Percentiles rank a stretch among this genome's conserved stretches.
phyloP scores from a whole-genome alignment of 2,888 invertebrate genomes.

The Melipona beecheii region DNA sequence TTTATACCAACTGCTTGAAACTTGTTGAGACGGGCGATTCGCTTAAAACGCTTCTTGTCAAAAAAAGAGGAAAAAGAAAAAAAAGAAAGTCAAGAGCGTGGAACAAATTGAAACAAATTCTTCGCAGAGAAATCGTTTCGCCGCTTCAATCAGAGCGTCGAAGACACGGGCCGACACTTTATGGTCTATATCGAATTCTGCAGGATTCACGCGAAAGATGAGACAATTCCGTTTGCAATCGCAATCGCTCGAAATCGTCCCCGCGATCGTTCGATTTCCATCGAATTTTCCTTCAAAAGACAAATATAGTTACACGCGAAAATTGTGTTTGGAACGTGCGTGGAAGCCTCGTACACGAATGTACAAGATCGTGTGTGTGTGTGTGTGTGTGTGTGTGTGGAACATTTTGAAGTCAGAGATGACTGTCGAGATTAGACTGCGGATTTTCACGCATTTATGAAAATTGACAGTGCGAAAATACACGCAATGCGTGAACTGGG shows the following conservation, averaged over 20 bases:
- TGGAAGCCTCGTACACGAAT: too few relatives aligned
- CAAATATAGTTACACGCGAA: background rate
- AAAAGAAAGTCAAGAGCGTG: background rate
- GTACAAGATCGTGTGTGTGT: too few relatives aligned
- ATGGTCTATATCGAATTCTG: background rate
- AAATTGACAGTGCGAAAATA: too few relatives aligned
- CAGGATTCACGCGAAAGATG: background rate
- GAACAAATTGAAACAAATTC: background rate
- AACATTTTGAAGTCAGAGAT: too few relatives aligned
- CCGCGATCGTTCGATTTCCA: background rate
- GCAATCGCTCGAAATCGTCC: background rate
- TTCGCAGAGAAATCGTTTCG: background rate
- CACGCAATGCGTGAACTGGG: too few relatives aligned
- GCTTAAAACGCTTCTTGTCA: background rate
- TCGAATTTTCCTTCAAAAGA: background rate
- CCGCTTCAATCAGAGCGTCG: background rate
- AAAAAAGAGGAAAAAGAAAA: background rate
- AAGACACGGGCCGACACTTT: background rate
- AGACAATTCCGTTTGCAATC: slow-evolving; percentile 23
- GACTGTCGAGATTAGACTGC: too few relatives aligned
- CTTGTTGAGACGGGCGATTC: slow-evolving; percentile 2
- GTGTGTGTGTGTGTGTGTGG: too few relatives aligned
- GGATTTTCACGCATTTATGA: too few relatives aligned
- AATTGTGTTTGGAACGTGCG: too few relatives aligned
- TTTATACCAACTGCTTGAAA: slow-evolving; percentile 14